Evolutionary conservation across 1,140 invertebrate genomes (phyloP).

Genomic region (Aporrectodea caliginosa): DNA sequence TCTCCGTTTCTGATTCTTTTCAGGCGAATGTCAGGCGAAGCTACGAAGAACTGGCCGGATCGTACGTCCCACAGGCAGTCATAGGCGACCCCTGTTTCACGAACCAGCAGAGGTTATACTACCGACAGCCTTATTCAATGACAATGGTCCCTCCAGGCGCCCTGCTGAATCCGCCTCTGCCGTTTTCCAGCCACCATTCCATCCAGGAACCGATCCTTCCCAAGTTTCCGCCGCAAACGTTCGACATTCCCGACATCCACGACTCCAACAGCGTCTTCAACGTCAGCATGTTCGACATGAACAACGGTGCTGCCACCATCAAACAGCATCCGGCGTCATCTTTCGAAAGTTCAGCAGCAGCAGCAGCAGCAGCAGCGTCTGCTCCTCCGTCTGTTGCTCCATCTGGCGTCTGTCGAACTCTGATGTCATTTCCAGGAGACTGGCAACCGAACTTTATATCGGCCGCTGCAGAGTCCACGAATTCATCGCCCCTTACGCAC

Average conservation of each 20-base stretch:
- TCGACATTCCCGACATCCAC: slow-evolving; percentile 27
- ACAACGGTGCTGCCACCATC: too few relatives aligned
- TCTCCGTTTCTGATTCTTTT: too few relatives aligned
- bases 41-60: not conserved
- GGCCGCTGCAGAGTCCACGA: slow-evolving; percentile 5
- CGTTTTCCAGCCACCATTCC: not conserved
- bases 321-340: too few relatives aligned
- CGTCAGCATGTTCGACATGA: not conserved
- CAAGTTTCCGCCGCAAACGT: slow-evolving; percentile 20
- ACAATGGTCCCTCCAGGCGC: too few relatives aligned
- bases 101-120: not conserved
- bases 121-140: slow-evolving; percentile 1
- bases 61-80: not conserved
- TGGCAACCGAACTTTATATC: not conserved
- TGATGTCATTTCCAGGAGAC: not conserved
- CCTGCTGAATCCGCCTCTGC: not conserved
- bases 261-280: slow-evolving; percentile 18
- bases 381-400: too few relatives aligned
- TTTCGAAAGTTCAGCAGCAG: not conserved
- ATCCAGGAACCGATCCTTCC: slow-evolving; percentile 11
- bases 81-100: not conserved
- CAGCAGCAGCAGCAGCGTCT: not conserved
- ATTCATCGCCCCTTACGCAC: slow-evolving; percentile 12
- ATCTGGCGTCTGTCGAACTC: not conserved
- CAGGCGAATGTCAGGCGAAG: too few relatives aligned